A percentile compares a stretch with the other conserved stretches of the same genome.
phyloP scores from a whole-genome alignment of 2,113 vertebrate genomes.

The Amazona vittata region DNA sequence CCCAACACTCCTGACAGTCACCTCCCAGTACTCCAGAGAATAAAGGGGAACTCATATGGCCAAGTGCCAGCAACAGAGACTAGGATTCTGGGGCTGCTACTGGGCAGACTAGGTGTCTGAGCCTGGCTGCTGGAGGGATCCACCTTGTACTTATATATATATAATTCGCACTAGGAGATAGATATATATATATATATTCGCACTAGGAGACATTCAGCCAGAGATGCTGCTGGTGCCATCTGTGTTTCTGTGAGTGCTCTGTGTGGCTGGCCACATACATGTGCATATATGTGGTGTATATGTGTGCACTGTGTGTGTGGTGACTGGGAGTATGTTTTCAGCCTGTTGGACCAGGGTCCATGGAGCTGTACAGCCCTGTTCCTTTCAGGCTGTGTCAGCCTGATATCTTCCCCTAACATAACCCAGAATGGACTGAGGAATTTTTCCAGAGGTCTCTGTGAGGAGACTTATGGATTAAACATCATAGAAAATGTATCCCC shows the following conservation, averaged over 20 bases:
- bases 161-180: background rate
- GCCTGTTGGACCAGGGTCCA: background rate
- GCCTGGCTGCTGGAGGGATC: background rate
- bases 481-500: background rate
- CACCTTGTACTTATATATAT: background rate
- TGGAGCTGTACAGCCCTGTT: background rate
- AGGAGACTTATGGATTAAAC: background rate
- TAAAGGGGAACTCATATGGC: background rate
- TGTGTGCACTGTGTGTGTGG: accelerated
- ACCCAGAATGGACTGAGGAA: background rate
- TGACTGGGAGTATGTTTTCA: background rate
- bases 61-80: background rate
- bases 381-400: background rate
- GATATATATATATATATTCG: too few species aligned
- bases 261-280: accelerated
- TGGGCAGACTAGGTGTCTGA: background rate
- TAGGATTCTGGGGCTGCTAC: background rate
- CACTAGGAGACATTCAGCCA: background rate
- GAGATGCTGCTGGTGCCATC: background rate
- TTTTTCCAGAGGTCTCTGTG: background rate
- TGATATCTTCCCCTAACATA: background rate
- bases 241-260: background rate
- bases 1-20: background rate
- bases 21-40: background rate
- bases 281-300: accelerated